Base-by-base conservation (phyloP, 2,113 vertebrate genomes). In the Sciurus niger region DNA sequence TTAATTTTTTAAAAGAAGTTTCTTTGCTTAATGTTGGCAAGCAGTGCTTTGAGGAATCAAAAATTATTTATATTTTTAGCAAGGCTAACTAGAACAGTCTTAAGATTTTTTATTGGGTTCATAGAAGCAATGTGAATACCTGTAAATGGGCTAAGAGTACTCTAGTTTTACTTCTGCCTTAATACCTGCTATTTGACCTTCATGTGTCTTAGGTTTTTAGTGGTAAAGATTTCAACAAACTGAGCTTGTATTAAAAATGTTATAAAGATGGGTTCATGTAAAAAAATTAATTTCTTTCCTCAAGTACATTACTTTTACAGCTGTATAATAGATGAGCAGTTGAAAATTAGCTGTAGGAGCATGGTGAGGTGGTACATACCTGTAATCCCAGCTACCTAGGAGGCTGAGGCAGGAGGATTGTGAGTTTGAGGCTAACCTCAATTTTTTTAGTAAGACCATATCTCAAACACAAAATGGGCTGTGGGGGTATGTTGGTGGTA, bases 21-120 rank as follows among this genome's bases (percentile, higher is more conserved):
- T 70, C 17, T 89, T 92, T 83, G 32, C 8, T 84, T 95, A 73
- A 60, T 88, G 20, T 86, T 65, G 20, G 25, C 79, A 96, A 89
- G 28, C 8, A 55, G 46, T 91, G 17, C 30, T 94, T 84, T 93
- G 83, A 91, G n/a, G 53, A 94, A 90, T 48, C 16, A 89, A 30
- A 95, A 73, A 37, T 37, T 86, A 20, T 70, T 91, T 72, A 22
- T 84, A 10, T 77, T 93, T 96, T 95, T 77, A 93, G n/a, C 25
- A 82, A 74, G 51, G 24, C 63, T 93, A 74, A 65, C 24, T 95
- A 30, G 55, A 90, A 58, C 17, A 90, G 51, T 88, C 24, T 68
- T 43, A 72, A 30, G 17, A 32, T 25, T 74, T 85, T 63, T 92
- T 77, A 82, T 77, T 96, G 93, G 72, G n/a, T 76, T 43, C 28